Percentiles rank a stretch among this genome's conserved stretches.
These are phyloP conservation scores for Mnemiopsis leidyi DNA, from an alignment of 37 sponge, comb jelly and placozoan genomes.

Conservation along the genomic window DNA sequence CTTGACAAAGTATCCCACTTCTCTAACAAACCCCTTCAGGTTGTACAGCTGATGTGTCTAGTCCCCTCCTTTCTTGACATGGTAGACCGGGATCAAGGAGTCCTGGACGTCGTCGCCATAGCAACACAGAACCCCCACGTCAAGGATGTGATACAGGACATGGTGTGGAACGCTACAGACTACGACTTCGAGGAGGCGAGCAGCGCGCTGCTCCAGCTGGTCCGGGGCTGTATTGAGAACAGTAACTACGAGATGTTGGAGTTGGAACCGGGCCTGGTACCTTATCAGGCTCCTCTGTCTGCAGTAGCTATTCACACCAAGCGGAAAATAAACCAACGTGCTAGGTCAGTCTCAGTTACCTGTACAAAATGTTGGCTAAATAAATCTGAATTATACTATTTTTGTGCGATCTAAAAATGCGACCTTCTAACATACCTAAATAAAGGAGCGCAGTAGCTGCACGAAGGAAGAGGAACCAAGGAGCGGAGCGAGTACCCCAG, in stretches of 20 bases:
- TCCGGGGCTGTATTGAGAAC: not conserved
- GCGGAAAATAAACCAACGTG: slow-evolving; percentile 14
- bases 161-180: slow-evolving; percentile 65
- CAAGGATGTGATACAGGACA: slow-evolving; percentile 47
- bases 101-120: slow-evolving; percentile 67
- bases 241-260: slow-evolving; percentile 36
- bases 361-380: too few relatives aligned
- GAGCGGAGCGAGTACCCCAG: not conserved
- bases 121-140: slow-evolving; percentile 70
- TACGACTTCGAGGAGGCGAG: slow-evolving; percentile 32
- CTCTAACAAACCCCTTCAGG: slow-evolving; percentile 58
- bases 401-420: too few relatives aligned
- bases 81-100: slow-evolving; percentile 66
- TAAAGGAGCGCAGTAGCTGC: slow-evolving; percentile 51
- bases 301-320: slow-evolving; percentile 12
- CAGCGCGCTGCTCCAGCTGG: not conserved
- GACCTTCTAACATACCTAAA: too few relatives aligned
- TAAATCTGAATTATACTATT: too few relatives aligned
- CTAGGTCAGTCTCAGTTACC: not conserved
- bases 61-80: slow-evolving; percentile 71
- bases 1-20: not conserved
- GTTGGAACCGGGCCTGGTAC: slow-evolving; percentile 40
- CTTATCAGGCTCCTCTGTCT: not conserved
- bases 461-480: not conserved
- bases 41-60: slow-evolving; percentile 74